These are phyloP conservation scores for Botia almorhae DNA, from an alignment of 2,797 vertebrate species.

Conservation along the genomic window DNA sequence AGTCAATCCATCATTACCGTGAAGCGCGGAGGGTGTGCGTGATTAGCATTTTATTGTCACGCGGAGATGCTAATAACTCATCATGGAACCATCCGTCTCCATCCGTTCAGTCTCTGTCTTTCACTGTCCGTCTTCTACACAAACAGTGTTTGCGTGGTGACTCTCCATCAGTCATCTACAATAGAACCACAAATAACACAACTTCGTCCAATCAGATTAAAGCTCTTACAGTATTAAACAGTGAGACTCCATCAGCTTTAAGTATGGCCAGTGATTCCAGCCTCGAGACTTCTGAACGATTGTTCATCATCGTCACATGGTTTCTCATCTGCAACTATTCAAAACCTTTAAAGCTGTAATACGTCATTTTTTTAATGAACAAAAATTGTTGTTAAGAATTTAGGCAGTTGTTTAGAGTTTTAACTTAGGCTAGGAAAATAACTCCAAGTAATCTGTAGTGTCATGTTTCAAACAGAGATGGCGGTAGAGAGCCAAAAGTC, in stretches of 20 bases:
- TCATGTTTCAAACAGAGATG: no score
- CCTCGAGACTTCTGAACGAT: neutral
- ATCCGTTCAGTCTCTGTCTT: constrained; percentile 62
- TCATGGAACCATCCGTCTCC: constrained; percentile 72
- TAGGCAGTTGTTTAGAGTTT: no score
- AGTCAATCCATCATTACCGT: constrained; percentile 70
- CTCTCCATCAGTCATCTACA: constrained; percentile 50
- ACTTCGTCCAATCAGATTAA: neutral
- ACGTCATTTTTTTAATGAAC: no score
- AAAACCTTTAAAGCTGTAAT: no score
- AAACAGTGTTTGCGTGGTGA: constrained; percentile 51
- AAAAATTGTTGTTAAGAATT: no score
- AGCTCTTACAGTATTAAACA: neutral
- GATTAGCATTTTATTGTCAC: constrained; percentile 52
- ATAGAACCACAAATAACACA: constrained; percentile 40
- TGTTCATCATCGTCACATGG: no score
- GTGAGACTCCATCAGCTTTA: neutral
- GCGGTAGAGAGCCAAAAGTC: no score
- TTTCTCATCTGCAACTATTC: no score
- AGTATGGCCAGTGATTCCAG: neutral
- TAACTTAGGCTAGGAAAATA: no score
- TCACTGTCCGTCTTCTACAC: constrained; percentile 58
- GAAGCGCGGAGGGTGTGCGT: constrained; percentile 6
- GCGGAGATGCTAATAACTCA: constrained; percentile 77
- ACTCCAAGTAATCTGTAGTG: no score